These are phyloP conservation scores for Hippasteria phrygiana DNA, from an alignment of 53 echinoderm and acorn worm genomes.

Conservation along the genomic window DNA sequence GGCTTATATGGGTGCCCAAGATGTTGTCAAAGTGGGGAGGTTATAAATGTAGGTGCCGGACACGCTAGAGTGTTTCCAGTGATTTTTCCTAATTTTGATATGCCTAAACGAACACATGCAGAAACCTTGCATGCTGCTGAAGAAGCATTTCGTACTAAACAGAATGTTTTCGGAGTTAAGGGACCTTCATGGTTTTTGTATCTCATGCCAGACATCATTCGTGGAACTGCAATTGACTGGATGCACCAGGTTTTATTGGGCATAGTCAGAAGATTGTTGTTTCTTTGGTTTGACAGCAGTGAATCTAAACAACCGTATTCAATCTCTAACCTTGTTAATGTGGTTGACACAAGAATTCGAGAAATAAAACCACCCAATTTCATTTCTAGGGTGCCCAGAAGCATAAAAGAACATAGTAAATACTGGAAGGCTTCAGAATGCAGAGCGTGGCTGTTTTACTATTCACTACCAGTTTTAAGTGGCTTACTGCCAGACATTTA, in stretches of 20 bases:
- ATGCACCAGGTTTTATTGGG: constrained; percentile 47
- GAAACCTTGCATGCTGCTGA: constrained; percentile 19
- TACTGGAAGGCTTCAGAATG: constrained; percentile 85
- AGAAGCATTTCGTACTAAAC: constrained; percentile 2
- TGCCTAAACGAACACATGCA: constrained; percentile 17
- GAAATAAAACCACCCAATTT: constrained; percentile 72
- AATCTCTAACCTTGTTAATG: constrained; percentile 38
- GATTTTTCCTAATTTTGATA: constrained; percentile 20
- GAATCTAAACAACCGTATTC: constrained; percentile 61
- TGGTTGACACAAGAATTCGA: constrained; percentile 41
- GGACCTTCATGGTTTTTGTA: constrained; percentile 33
- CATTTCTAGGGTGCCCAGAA: constrained; percentile 68
- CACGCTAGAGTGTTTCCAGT: constrained; percentile 62
- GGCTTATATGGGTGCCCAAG: constrained; percentile 65
- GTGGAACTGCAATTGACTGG: constrained; percentile 32
- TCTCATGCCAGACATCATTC: constrained; percentile 15
- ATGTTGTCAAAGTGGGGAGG: constrained; percentile 64
- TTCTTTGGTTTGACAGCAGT: constrained; percentile 63
- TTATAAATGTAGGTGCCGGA: constrained; percentile 50
- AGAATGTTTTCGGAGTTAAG: constrained; percentile 25
- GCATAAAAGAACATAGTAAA: constrained; percentile 71
- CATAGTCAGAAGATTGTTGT: constrained; percentile 50
- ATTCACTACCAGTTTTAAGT: constrained; percentile 76
- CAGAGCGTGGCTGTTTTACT: constrained; percentile 79
- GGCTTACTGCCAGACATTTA: constrained; percentile 58